Base-by-base conservation (phyloP, 2,113 vertebrate species). In the Tor tambroides region DNA sequence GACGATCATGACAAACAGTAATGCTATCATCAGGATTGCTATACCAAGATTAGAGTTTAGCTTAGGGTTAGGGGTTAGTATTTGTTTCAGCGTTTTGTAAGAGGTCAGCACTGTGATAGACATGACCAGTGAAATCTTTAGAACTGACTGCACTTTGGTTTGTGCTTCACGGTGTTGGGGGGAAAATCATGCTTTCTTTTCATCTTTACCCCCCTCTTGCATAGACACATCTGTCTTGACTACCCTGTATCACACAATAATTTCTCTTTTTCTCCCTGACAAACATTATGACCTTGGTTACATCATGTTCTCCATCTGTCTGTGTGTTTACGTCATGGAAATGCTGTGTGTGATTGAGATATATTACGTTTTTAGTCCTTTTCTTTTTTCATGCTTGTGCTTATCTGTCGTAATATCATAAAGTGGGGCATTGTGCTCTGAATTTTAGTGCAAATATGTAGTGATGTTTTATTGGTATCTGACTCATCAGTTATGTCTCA, bases 401-500 rank as follows among this genome's bases (percentile, higher is more conserved):
- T 59, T 28, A 19, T 19, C 30, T 54, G 10, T 43, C 8, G 11
- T 54, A 41, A 21, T 14, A n/a, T 74, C 21, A 56, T 15, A 51
- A 51, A 30, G 38, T 32, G n/a, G n/a, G 32, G 51, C 32, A 43
- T 65, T 74, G 77, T 61, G 65, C 11, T 61, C 30, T 80, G 65
- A 80, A 49, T 72, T 67, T 81, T 65, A 72, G 51, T 9, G 19
- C 54, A n/a, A n/a, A 38, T 35, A 28, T 67, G 19, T 67, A 30
- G 19, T 43, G 21, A 32, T 35, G 54, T 63, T 80, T 49, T 75
- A n/a, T 28, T 87, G 49, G 26, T n/a, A 21, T 38, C 76, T 80
- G 76, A 74, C 54, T 63, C 35, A 63, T 75, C 72, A 75, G 65
- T 54, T 11, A 19, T 12, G 23, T n/a, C 83, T 77, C 86, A 83